phyloP scores from a whole-genome alignment of 2,797 vertebrate genomes.

The Lepidocolaptes lacrymiger region DNA sequence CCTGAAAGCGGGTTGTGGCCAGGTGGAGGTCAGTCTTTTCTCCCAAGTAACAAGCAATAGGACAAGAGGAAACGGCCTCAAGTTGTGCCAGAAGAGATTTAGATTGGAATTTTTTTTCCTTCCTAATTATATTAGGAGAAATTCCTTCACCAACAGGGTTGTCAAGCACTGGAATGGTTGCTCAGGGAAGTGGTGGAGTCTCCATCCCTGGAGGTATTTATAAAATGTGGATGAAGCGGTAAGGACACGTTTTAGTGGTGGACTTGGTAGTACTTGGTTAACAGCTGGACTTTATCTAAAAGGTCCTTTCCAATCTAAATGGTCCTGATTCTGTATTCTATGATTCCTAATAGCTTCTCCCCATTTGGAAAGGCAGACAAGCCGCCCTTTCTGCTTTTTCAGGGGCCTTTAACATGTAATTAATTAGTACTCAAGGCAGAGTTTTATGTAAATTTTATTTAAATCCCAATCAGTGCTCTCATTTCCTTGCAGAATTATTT shows the following conservation, averaged over 20 bases:
- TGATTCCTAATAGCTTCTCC: neutral
- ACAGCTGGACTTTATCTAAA: neutral
- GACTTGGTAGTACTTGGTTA: neutral
- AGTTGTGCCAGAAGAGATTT: neutral
- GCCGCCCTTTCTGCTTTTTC: neutral
- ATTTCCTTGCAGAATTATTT: slow-evolving; percentile 74
- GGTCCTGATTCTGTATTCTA: neutral
- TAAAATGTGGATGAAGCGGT: neutral
- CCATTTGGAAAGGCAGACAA: neutral
- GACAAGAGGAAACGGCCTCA: neutral
- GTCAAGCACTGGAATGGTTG: neutral
- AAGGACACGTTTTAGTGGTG: neutral
- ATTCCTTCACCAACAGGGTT: neutral
- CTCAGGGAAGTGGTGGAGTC: neutral
- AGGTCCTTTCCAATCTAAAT: neutral
- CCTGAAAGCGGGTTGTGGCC: neutral
- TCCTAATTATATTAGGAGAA: neutral
- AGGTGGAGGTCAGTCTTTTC: neutral
- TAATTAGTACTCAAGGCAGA: slow-evolving; percentile 72
- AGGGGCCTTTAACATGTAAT: slow-evolving; percentile 58
- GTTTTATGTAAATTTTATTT: slow-evolving; percentile 78
- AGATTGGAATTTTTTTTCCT: neutral
- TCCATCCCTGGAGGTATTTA: neutral
- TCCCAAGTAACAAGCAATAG: neutral
- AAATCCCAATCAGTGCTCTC: slow-evolving; percentile 74